These are phyloP conservation scores for Babylonia areolata DNA, from an alignment of 1,140 invertebrate species.

Conservation along the genomic window DNA sequence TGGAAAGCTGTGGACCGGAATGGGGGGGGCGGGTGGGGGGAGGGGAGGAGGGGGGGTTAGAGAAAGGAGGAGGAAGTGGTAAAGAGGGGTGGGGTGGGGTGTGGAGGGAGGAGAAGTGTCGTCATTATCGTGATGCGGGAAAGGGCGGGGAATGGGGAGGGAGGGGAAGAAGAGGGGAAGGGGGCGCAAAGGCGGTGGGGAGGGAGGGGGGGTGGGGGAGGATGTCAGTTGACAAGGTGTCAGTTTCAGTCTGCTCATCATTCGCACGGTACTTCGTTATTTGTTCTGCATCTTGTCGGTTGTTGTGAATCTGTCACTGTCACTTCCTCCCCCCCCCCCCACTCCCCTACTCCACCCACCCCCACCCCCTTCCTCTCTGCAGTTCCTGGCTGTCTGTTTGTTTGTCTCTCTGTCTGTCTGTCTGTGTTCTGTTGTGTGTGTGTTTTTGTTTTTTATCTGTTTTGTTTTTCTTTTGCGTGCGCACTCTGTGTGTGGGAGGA, in stretches of 20 bases:
- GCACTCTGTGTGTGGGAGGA: background rate
- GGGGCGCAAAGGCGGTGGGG: background rate
- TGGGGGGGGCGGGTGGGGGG: background rate
- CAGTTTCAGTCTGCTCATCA: background rate
- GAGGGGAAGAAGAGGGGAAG: background rate
- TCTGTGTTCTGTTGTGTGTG: background rate
- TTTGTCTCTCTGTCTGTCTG: conserved; percentile 15
- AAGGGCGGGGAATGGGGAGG: background rate
- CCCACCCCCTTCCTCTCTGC: background rate
- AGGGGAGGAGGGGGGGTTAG: background rate
- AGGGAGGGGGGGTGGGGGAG: background rate
- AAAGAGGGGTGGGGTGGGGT: background rate
- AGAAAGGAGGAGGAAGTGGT: background rate
- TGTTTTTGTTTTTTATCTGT: too few relatives aligned
- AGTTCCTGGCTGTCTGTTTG: background rate
- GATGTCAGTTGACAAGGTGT: background rate
- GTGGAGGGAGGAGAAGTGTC: background rate
- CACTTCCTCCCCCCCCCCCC: background rate
- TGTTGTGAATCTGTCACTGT: background rate
- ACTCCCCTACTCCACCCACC: background rate
- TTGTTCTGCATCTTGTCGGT: background rate
- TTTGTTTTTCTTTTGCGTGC: too few relatives aligned
- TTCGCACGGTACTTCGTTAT: background rate
- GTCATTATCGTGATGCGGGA: background rate
- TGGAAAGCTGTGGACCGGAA: too few relatives aligned